Evolutionary conservation across 2,797 vertebrate genomes (phyloP).

Genomic region (Novumbra hubbsi): DNA sequence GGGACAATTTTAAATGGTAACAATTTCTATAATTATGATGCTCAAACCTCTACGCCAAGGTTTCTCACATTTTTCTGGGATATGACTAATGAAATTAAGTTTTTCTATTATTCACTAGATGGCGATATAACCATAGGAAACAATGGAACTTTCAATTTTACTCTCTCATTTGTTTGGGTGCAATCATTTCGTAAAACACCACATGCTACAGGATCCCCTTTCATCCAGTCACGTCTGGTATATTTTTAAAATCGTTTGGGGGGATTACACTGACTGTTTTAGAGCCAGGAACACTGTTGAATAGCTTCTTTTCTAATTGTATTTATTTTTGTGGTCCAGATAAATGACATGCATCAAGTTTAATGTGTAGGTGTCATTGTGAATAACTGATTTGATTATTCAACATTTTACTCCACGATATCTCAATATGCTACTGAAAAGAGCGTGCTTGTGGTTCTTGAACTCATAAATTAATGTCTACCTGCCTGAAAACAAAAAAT

Average conservation of each 20-base stretch:
- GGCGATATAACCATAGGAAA: conserved; percentile 31
- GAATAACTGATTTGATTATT: not conserved
- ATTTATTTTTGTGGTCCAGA: not conserved
- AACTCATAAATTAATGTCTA: conserved; percentile 7
- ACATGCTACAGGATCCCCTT: not conserved
- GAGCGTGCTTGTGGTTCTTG: conserved; percentile 10
- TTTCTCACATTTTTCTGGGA: no score
- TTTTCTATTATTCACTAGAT: conserved; percentile 57
- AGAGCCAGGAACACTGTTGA: not conserved
- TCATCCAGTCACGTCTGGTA: not conserved
- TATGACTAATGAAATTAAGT: not conserved
- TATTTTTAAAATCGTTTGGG: not conserved
- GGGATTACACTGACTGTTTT: not conserved
- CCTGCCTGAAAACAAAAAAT: conserved; percentile 28
- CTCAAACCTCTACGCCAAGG: not conserved
- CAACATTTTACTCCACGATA: not conserved
- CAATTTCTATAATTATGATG: not conserved
- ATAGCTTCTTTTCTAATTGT: not conserved
- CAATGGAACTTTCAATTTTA: not conserved
- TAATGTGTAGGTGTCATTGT: not conserved
- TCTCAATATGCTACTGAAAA: conserved; percentile 4
- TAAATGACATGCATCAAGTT: not conserved
- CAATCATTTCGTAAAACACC: not conserved
- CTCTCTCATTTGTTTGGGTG: not conserved
- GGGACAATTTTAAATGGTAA: not conserved